These are phyloP conservation scores for Muscicapa comitata DNA, from an alignment of 2,797 vertebrate species.

Conservation along the genomic window DNA sequence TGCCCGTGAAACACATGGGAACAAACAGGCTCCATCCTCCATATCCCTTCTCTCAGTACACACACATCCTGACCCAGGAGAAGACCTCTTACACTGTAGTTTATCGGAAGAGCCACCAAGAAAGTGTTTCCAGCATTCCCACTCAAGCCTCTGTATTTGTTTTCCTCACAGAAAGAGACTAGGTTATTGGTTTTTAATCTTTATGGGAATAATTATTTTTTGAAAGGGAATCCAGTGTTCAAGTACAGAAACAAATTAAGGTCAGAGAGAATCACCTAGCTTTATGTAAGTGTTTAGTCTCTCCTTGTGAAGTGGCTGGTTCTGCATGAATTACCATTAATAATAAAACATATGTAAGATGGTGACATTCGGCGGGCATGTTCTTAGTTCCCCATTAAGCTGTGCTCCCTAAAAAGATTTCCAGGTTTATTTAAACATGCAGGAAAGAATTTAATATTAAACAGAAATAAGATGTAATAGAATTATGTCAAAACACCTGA, in stretches of 20 bases:
- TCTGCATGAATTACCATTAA: slow-evolving; percentile 44
- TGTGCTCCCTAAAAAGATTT: slow-evolving; percentile 45
- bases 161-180: slow-evolving; percentile 18
- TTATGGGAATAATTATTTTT: slow-evolving; percentile 57
- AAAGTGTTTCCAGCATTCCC: not conserved
- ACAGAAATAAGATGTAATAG: slow-evolving; percentile 74
- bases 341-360: slow-evolving; percentile 32
- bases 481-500: slow-evolving; percentile 72
- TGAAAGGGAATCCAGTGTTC: slow-evolving; percentile 33
- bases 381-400: slow-evolving; percentile 34
- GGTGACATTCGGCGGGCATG: not conserved
- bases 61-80: not conserved
- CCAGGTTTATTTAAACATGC: slow-evolving; percentile 70
- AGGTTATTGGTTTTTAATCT: slow-evolving; percentile 44
- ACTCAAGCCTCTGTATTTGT: not conserved
- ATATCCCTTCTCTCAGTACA: not conserved
- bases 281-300: slow-evolving; percentile 28
- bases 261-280: slow-evolving; percentile 30
- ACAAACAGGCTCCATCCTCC: not conserved
- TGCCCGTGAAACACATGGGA: not conserved
- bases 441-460: slow-evolving; percentile 68
- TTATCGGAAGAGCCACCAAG: not conserved
- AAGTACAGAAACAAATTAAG: slow-evolving; percentile 64
- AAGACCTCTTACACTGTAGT: not conserved
- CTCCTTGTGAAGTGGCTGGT: slow-evolving; percentile 39